Evolutionary conservation across 2,888 invertebrate species (phyloP).

Genomic region (Protophormia terraenovae): DNA sequence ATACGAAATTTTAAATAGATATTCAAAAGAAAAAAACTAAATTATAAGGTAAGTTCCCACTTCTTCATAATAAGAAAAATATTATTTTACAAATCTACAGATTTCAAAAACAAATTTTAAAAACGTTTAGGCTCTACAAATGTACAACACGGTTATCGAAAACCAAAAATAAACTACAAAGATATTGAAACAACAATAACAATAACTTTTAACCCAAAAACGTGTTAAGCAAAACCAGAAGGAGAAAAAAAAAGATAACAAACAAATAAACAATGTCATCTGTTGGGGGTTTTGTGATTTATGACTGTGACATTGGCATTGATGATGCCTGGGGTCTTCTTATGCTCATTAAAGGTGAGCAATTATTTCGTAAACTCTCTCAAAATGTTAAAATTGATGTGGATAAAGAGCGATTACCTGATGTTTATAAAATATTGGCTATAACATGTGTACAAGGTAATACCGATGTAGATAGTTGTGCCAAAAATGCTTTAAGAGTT

Average conservation of each 20-base stretch:
- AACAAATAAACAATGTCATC: slow-evolving; percentile 27
- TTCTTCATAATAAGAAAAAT: background rate
- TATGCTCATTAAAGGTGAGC: slow-evolving; percentile 83
- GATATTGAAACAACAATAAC: background rate
- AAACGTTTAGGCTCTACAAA: background rate
- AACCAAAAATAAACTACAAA: background rate
- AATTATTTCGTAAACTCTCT: slow-evolving; percentile 60
- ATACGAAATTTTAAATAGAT: background rate
- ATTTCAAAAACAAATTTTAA: background rate
- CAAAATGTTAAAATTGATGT: background rate
- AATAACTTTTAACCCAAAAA: slow-evolving; percentile 5
- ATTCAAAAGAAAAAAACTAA: background rate
- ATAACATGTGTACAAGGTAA: slow-evolving; percentile 90
- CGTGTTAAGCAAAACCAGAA: background rate
- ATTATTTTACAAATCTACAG: background rate
- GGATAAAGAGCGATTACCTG: slow-evolving; percentile 28
- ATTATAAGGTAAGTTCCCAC: background rate
- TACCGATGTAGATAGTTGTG: slow-evolving; percentile 85
- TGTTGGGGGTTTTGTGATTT: slow-evolving; percentile 79
- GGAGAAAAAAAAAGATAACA: background rate
- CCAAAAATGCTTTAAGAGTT: slow-evolving; percentile 86
- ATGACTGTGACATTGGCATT: slow-evolving; percentile 85
- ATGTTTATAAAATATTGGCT: slow-evolving; percentile 82
- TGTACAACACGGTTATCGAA: background rate
- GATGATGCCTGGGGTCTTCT: slow-evolving; percentile 85